phyloP scores from a whole-genome alignment of 2,888 invertebrate genomes.

The Bhutanitis thaidina region DNA sequence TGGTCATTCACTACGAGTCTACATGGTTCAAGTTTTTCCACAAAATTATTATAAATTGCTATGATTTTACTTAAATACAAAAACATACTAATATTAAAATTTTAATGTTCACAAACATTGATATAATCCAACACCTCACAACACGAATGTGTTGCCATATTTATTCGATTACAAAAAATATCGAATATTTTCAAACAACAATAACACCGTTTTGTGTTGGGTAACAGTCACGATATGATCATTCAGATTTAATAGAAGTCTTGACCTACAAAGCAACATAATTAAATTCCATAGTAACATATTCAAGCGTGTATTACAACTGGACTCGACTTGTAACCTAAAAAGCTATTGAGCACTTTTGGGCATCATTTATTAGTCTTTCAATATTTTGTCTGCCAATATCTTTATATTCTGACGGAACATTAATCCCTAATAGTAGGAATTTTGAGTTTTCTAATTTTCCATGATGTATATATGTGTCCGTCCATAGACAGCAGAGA shows the following conservation, averaged over 20 bases:
- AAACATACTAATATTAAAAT: conserved; percentile 1
- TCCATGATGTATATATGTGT: too few species aligned
- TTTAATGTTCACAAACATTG: conserved; percentile 6
- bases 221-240: background rate
- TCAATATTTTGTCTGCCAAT: too few species aligned
- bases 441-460: too few species aligned
- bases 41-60: background rate
- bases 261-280: too few species aligned
- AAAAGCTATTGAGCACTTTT: background rate
- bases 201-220: too few species aligned
- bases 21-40: background rate
- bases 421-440: too few species aligned
- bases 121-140: conserved; percentile 12
- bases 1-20: conserved; percentile 15
- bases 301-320: conserved; percentile 4
- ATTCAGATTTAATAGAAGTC: background rate
- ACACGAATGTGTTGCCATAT: background rate
- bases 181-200: background rate
- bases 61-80: conserved; percentile 1
- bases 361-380: too few species aligned
- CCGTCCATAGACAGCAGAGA: too few species aligned
- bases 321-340: background rate
- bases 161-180: too few species aligned
- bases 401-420: too few species aligned
- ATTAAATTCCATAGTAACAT: too few species aligned